phyloP scores from a whole-genome alignment of 2,888 invertebrate species.

The Orchesella flavescens region DNA sequence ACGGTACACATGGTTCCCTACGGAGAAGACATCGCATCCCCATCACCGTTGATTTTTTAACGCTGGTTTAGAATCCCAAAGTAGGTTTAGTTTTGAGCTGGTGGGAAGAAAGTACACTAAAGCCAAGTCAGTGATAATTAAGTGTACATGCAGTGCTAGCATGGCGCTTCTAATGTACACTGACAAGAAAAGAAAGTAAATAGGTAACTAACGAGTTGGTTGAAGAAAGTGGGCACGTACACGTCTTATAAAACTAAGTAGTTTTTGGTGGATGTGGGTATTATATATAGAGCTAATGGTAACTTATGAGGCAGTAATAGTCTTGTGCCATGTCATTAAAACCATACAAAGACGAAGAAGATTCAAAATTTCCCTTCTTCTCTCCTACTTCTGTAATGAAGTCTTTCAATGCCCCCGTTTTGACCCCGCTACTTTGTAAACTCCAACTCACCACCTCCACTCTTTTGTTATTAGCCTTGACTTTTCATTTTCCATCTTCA shows the following conservation, averaged over 20 bases:
- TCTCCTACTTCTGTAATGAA: too few species aligned
- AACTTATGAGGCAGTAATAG: constrained; percentile 61
- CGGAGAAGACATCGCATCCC: neutral
- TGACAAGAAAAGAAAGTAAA: constrained; percentile 33
- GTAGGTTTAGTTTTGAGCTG: constrained; percentile 5
- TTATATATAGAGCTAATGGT: constrained; percentile 56
- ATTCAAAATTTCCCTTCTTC: constrained; percentile 33
- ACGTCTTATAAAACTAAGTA: too few species aligned
- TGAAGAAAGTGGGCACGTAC: constrained; percentile 34
- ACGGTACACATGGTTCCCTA: neutral
- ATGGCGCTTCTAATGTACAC: neutral
- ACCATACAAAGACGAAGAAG: constrained; percentile 20
- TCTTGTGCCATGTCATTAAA: constrained; percentile 57
- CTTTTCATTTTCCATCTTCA: too few species aligned
- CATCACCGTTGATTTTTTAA: constrained; percentile 29
- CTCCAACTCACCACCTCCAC: too few species aligned
- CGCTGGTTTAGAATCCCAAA: constrained; percentile 19
- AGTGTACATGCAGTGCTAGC: constrained; percentile 20
- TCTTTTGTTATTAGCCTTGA: too few species aligned
- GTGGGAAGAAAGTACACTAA: neutral
- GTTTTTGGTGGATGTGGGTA: neutral
- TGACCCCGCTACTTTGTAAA: too few species aligned
- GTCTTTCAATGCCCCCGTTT: too few species aligned
- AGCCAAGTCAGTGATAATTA: constrained; percentile 28
- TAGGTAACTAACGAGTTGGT: constrained; percentile 36